Evolutionary conservation across 2,888 invertebrate species (phyloP).

Genomic region (Cheilosia scutellata): DNA sequence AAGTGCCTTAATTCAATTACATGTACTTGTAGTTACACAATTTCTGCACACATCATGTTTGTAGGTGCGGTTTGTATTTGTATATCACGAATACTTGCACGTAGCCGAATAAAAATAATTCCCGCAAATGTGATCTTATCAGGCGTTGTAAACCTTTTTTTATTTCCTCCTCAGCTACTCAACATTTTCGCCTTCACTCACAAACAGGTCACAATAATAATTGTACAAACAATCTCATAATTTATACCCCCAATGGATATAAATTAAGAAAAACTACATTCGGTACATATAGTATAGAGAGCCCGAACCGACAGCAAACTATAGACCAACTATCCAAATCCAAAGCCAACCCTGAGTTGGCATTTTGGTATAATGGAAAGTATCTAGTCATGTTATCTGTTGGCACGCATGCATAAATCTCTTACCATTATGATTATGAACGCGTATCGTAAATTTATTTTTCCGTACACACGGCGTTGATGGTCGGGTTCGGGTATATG

Average conservation of each 20-base stretch:
- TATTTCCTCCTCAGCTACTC: background rate
- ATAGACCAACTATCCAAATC: slow-evolving; percentile 31
- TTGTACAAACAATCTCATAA: slow-evolving; percentile 62
- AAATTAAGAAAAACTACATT: slow-evolving; percentile 65
- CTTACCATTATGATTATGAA: slow-evolving; percentile 68
- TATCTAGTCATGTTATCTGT: slow-evolving; percentile 73
- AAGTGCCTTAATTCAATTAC: too few relatives aligned
- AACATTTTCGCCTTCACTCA: background rate
- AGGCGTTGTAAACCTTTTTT: background rate
- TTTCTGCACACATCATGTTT: too few relatives aligned
- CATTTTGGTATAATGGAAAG: slow-evolving; percentile 68
- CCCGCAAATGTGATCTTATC: background rate
- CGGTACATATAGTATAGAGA: background rate
- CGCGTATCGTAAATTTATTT: slow-evolving; percentile 67
- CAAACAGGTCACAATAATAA: background rate
- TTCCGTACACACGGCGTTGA: slow-evolving; percentile 24
- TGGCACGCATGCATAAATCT: slow-evolving; percentile 73
- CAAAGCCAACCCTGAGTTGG: slow-evolving; percentile 30
- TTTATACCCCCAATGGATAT: slow-evolving; percentile 60
- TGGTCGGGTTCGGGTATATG: background rate
- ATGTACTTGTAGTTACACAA: too few relatives aligned
- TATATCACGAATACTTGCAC: background rate
- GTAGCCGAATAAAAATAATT: background rate
- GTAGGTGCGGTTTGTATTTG: too few relatives aligned
- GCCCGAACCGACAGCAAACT: background rate